Base-by-base conservation (phyloP, 2,113 vertebrate genomes). In the Toxotes chatareus region DNA sequence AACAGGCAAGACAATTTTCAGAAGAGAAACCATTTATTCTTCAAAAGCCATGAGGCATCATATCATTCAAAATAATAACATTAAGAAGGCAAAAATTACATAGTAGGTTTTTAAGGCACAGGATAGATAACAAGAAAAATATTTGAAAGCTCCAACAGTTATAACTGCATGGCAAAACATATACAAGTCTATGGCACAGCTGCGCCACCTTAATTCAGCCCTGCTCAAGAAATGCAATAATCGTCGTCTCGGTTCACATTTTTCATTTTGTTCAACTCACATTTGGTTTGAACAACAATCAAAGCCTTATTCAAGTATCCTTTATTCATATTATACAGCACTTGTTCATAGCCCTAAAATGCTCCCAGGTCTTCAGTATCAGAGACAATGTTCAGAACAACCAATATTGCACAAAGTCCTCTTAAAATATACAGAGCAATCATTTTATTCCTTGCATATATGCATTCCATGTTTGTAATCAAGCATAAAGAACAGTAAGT, bases 101-200 rank as follows among this genome's bases (percentile, higher is more conserved):
- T 65, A 42, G 83, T 70, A 9, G 23, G 84, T 85, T 80, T 86
- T 92, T 97, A 97, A 97, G 97, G 97, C 97, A 97, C 96, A 94
- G 92, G 90, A 94, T 94, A 92, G 93, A 94, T 71, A 88, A 89
- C 75, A 87, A 65, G 72, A 87, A 86, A 84, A 62, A 62, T 72
- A 59, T 88, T 91, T 10, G 80, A 88, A 76, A 59, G 47, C 84
- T 87, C 27, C 53, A 81, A 80, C 76, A 76, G 62, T 85, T 74
- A 70, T 51, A 82, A 85, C 23, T 49, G 83, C 82, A 66, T 84
- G 55, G 78, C 62, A 82, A 86, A 86, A 86, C 83, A 86, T 51
- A 51, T 80, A 85, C 75, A 89, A 67, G 76, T 77, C 42, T 12
- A 38, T 34, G 36, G 74, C 73, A 49, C 12, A 57, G 17, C 68